Evolutionary conservation across 2,113 vertebrate genomes (phyloP), one percentile per base, ranked within the genome.

Genomic region (Picathartes gymnocephalus): DNA sequence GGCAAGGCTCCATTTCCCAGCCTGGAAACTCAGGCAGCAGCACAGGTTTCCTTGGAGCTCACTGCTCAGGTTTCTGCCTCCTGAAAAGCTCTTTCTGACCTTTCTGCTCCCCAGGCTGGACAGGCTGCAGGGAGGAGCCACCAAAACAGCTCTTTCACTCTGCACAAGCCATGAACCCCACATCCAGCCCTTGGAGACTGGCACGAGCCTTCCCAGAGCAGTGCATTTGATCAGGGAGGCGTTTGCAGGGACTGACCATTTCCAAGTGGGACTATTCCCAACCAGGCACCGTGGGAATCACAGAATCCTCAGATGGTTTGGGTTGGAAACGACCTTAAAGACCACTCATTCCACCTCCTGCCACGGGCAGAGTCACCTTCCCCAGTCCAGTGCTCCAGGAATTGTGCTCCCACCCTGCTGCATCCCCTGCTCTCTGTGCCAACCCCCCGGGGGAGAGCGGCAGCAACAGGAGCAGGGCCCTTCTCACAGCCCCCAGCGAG

Each of bases 1-100:
- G 31, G 5, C 33, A 73, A 8, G 27, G 35, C 39, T 51, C 44
- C 17, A 3, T 33, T 28, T 10, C 6, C 24, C 40, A 31, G 33
- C 25, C 73, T 50, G 25, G 3, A 15, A 65, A 40, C 0, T 0
- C 57, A 50, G 45, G 11, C 10, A 40, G 24, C 0, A 71, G 70
- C 72, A 66, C 18, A 23, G 15, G 2, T 25, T 30, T 19, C 69
- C 54, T 44, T 10, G 28, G 64, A 39, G 68, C 51, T 57, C 9
- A 0, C 9, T 21, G n/a, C 14, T 42, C 53, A 31, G 44, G 18
- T 50, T 82, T 27, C 11, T 74, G 3, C 35, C 21, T 6, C 7
- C 21, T 5, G 35, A 1, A 13, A n/a, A n/a, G n/a, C n/a, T 35
- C 21, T 21, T n/a, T 23, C 39, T 17, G 42, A 40, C 17, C 35